Conservation (phyloP, 1,140 invertebrate species). For the Drosophila ohnishii region DNA sequence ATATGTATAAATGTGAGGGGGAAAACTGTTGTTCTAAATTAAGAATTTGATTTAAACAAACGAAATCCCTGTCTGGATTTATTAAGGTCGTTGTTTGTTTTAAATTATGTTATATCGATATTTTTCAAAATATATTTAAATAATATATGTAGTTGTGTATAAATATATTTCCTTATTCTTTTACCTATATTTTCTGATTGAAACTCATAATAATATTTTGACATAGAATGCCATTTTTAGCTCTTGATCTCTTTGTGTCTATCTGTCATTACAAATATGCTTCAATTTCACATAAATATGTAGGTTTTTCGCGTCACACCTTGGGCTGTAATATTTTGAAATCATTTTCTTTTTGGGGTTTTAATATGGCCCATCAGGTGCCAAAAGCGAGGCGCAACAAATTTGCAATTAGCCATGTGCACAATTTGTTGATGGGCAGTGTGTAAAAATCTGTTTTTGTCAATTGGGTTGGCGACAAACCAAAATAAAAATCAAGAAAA, state of each 20-base stretch:
- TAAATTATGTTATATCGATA: neutral
- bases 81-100: conserved; percentile 10
- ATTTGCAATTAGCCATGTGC: conserved; percentile 75
- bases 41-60: conserved; percentile 4
- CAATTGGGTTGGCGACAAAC: conserved; percentile 43
- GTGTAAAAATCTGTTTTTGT: conserved; percentile 42
- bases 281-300: conserved; percentile 62
- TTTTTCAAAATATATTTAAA: neutral
- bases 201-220: conserved; percentile 1
- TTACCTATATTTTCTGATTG: neutral
- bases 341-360: conserved; percentile 33
- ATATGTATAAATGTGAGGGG: neutral
- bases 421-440: conserved; percentile 53
- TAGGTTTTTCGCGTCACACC: conserved; percentile 7
- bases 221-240: conserved; percentile 16
- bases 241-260: conserved; percentile 60
- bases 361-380: conserved; percentile 77
- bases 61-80: conserved; percentile 5
- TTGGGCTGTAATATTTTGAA: conserved; percentile 31
- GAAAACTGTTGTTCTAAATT: conserved; percentile 1
- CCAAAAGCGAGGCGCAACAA: conserved; percentile 76
- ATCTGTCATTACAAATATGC: conserved; percentile 74
- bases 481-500: conserved; percentile 4
- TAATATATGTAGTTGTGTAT: neutral
- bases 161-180: neutral